Evolutionary conservation across 1,140 invertebrate species (phyloP).

Genomic region (Drosophila auraria): DNA sequence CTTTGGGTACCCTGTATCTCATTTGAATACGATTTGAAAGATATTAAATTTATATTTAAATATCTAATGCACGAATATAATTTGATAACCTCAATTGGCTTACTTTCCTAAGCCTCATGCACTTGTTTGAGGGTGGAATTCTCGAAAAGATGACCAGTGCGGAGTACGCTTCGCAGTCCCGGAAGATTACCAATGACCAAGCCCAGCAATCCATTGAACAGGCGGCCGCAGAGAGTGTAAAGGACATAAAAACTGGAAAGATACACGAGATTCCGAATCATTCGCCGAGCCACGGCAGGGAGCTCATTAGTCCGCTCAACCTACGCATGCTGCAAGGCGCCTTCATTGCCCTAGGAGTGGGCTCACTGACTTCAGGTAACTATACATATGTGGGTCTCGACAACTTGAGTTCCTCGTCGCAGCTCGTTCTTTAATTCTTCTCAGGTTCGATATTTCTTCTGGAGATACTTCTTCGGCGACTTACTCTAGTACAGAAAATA

Average conservation of each 20-base stretch:
- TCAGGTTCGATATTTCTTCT: constrained; percentile 7
- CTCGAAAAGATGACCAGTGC: constrained; percentile 89
- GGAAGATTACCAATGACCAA: constrained; percentile 75
- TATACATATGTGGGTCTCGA: not conserved
- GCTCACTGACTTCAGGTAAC: constrained; percentile 82
- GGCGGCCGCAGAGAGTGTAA: constrained; percentile 42
- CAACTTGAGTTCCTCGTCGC: not conserved
- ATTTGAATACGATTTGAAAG: too few relatives aligned
- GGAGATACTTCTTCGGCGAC: not conserved
- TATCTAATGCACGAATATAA: not conserved
- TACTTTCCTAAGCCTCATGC: constrained; percentile 86
- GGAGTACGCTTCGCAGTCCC: constrained; percentile 89
- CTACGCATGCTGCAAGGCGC: constrained; percentile 89
- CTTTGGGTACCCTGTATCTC: too few relatives aligned
- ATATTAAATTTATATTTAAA: too few relatives aligned
- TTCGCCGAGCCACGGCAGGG: constrained; percentile 40
- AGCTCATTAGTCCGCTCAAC: constrained; percentile 87
- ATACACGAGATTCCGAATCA: constrained; percentile 20
- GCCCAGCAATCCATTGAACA: constrained; percentile 66
- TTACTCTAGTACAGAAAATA: not conserved
- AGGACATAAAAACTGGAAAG: constrained; percentile 55
- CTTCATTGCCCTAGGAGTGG: constrained; percentile 88
- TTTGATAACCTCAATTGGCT: not conserved
- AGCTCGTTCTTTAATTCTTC: not conserved
- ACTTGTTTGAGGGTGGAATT: constrained; percentile 90